These are phyloP conservation scores for Oncorhynchus keta DNA, from an alignment of 2,113 vertebrate genomes.

Conservation along the genomic window DNA sequence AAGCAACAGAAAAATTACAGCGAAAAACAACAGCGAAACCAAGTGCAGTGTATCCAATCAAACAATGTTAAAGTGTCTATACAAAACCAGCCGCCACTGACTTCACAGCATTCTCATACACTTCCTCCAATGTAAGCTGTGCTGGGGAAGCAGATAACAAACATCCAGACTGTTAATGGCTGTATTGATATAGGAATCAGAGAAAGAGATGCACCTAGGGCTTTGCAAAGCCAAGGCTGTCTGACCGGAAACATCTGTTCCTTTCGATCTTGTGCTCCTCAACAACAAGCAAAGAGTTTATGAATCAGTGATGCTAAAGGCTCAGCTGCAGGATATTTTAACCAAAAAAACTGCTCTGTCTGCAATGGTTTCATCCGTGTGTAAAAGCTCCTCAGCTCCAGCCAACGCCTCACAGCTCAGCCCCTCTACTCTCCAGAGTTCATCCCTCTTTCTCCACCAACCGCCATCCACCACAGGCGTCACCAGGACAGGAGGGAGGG, in stretches of 20 bases:
- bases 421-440: slow-evolving; percentile 45
- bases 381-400: slow-evolving; percentile 41
- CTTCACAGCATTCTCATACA: slow-evolving; percentile 41
- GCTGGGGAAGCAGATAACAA: slow-evolving; percentile 59
- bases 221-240: slow-evolving; percentile 82
- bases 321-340: slow-evolving; percentile 38
- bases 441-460: slow-evolving; percentile 55
- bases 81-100: slow-evolving; percentile 50
- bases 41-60: slow-evolving; percentile 46
- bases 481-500: slow-evolving; percentile 39
- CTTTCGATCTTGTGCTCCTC: slow-evolving; percentile 60
- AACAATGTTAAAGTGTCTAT: slow-evolving; percentile 47
- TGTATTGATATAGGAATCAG: slow-evolving; percentile 64
- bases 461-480: slow-evolving; percentile 55
- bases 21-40: slow-evolving; percentile 35
- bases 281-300: slow-evolving; percentile 55
- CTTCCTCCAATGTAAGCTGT: slow-evolving; percentile 51
- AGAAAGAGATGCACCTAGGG: slow-evolving; percentile 76
- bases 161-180: slow-evolving; percentile 69
- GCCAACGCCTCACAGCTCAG: slow-evolving; percentile 47
- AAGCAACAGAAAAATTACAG: slow-evolving; percentile 50
- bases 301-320: slow-evolving; percentile 37
- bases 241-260: slow-evolving; percentile 79
- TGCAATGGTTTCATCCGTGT: slow-evolving; percentile 51
- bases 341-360: slow-evolving; percentile 31